phyloP scores from a whole-genome alignment of 2,888 invertebrate genomes.

The Eristalis tenax region DNA sequence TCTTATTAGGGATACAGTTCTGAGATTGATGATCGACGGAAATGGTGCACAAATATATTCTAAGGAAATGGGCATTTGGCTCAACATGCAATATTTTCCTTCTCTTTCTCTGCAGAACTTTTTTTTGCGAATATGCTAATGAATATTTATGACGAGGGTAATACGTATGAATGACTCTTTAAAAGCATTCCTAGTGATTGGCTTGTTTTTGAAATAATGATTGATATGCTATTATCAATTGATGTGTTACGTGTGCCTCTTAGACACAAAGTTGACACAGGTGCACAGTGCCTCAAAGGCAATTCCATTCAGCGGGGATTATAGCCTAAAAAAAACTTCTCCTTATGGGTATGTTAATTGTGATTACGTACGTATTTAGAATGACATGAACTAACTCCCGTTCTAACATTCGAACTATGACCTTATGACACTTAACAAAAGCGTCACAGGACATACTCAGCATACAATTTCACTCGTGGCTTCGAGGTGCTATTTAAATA shows the following conservation, averaged over 20 bases:
- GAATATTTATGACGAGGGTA: constrained; percentile 69
- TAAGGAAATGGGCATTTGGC: constrained; percentile 1
- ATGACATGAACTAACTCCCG: too few species aligned
- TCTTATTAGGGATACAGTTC: constrained; percentile 70
- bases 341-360: too few species aligned
- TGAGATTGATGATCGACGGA: constrained; percentile 70
- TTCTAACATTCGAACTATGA: too few species aligned
- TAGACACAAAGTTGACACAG: background rate
- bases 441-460: too few species aligned
- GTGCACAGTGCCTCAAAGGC: too few species aligned
- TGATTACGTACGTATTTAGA: too few species aligned
- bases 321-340: too few species aligned
- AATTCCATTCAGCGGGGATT: too few species aligned
- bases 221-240: constrained; percentile 41
- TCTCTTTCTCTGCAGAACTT: background rate
- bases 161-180: constrained; percentile 51
- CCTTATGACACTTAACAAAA: too few species aligned
- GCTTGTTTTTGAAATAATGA: constrained; percentile 29
- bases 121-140: constrained; percentile 57
- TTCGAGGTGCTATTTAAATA: too few species aligned
- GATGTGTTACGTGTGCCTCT: background rate
- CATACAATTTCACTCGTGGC: too few species aligned
- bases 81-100: constrained; percentile 36
- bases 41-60: constrained; percentile 67
- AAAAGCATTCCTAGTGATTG: constrained; percentile 33